A percentile compares a stretch with the other conserved stretches of the same genome.
These are phyloP conservation scores for Acrocyrtus sp. DNA, from an alignment of 2,888 invertebrate species.

Conservation along the genomic window DNA sequence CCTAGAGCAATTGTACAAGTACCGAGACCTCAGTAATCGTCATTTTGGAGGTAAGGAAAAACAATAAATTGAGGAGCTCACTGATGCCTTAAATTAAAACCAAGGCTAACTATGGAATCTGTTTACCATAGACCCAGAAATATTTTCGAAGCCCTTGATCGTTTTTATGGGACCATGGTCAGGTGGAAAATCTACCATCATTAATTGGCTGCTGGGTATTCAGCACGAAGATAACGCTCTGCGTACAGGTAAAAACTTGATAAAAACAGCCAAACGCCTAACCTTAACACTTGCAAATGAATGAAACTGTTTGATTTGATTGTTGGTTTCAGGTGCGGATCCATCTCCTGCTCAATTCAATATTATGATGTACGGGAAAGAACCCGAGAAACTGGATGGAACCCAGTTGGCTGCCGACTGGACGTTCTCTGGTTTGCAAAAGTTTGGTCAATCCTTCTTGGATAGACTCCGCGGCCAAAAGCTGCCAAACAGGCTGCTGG, in stretches of 20 bases:
- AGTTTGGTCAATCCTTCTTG: constrained; percentile 93
- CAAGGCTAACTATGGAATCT: background rate
- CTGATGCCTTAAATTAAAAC: background rate
- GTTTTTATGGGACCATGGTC: constrained; percentile 97
- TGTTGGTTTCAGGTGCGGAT: constrained; percentile 79
- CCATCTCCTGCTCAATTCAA: constrained; percentile 94
- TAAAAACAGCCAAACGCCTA: too few species aligned
- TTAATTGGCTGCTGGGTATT: constrained; percentile 90
- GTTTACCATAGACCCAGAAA: constrained; percentile 79
- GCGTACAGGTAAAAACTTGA: constrained; percentile 83
- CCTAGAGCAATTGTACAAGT: constrained; percentile 89
- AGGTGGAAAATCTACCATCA: constrained; percentile 93
- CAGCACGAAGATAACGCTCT: constrained; percentile 85
- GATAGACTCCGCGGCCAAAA: constrained; percentile 78
- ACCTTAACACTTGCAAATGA: too few species aligned
- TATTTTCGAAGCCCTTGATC: constrained; percentile 91
- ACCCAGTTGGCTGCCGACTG: constrained; percentile 95
- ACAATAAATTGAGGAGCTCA: constrained; percentile 11
- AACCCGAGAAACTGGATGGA: constrained; percentile 87
- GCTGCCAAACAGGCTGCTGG: constrained; percentile 83
- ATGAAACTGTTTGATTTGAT: too few species aligned
- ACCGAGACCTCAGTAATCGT: constrained; percentile 89
- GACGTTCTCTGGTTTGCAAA: constrained; percentile 92
- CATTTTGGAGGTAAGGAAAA: constrained; percentile 77
- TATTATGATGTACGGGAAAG: constrained; percentile 88